These are phyloP conservation scores for Geotrypetes seraphini DNA, from an alignment of 2,797 vertebrate genomes.

Conservation along the genomic window DNA sequence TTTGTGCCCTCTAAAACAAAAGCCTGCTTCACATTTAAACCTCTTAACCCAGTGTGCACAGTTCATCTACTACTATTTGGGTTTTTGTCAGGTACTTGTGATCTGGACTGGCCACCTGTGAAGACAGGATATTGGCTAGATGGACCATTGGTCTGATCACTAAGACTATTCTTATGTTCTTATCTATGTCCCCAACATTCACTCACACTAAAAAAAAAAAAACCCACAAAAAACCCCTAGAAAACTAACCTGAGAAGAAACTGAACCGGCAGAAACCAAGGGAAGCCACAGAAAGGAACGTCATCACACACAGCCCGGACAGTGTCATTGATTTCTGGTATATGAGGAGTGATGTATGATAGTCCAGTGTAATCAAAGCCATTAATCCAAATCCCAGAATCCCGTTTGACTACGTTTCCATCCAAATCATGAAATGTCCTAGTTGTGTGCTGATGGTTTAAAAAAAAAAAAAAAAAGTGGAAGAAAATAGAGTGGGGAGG, in stretches of 20 bases:
- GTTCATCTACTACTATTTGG: too few species aligned
- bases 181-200: too few species aligned
- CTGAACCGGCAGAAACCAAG: constrained; percentile 90
- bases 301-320: constrained; percentile 65
- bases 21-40: too few species aligned
- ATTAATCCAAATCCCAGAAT: constrained; percentile 95
- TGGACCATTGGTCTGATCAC: too few species aligned
- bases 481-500: background rate
- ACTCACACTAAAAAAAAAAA: too few species aligned
- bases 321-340: constrained; percentile 84
- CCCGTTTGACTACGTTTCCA: constrained; percentile 68
- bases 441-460: constrained; percentile 72
- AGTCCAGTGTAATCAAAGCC: constrained; percentile 88
- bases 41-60: too few species aligned
- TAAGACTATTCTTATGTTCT: too few species aligned
- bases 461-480: constrained; percentile 1
- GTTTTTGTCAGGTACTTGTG: too few species aligned
- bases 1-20: too few species aligned
- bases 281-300: constrained; percentile 84
- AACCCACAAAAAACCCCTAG: too few species aligned
- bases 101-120: too few species aligned
- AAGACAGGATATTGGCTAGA: too few species aligned
- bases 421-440: constrained; percentile 75
- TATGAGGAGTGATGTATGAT: constrained; percentile 72
- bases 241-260: constrained; percentile 87